Conservation (phyloP, 2,113 vertebrate genomes). For the Chaetops frenatus region DNA sequence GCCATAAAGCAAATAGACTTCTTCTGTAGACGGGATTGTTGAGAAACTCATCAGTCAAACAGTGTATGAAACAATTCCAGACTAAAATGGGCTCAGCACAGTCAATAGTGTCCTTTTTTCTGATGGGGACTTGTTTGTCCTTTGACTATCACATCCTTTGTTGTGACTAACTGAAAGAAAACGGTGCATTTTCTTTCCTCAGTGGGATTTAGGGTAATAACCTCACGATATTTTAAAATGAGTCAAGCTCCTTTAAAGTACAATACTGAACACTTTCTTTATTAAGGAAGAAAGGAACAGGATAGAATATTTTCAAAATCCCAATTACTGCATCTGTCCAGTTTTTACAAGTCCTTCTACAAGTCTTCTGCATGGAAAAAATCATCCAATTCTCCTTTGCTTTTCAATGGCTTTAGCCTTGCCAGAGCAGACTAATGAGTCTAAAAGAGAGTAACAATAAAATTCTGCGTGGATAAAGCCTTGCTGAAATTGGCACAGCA, state of each 20-base stretch:
- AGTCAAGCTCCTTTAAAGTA: neutral
- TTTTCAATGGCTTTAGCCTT: neutral
- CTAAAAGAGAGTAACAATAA: neutral
- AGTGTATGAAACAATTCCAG: neutral
- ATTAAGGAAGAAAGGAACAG: neutral
- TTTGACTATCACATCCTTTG: neutral
- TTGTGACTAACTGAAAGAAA: neutral
- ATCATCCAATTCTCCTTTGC: neutral
- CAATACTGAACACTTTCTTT: neutral
- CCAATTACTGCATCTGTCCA: neutral
- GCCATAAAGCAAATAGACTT: neutral
- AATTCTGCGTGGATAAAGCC: neutral
- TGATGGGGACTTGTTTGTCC: neutral
- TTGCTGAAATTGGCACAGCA: neutral
- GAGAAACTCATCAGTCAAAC: neutral
- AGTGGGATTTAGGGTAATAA: neutral
- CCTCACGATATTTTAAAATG: neutral
- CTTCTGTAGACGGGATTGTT: neutral
- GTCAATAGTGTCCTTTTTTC: neutral
- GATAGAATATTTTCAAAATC: neutral
- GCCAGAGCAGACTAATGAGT: neutral
- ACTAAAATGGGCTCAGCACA: neutral
- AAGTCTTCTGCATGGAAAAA: neutral
- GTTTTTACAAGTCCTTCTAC: neutral
- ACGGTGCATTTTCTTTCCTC: neutral